phyloP scores from a whole-genome alignment of 2,797 vertebrate genomes.

The Mareca penelope region DNA sequence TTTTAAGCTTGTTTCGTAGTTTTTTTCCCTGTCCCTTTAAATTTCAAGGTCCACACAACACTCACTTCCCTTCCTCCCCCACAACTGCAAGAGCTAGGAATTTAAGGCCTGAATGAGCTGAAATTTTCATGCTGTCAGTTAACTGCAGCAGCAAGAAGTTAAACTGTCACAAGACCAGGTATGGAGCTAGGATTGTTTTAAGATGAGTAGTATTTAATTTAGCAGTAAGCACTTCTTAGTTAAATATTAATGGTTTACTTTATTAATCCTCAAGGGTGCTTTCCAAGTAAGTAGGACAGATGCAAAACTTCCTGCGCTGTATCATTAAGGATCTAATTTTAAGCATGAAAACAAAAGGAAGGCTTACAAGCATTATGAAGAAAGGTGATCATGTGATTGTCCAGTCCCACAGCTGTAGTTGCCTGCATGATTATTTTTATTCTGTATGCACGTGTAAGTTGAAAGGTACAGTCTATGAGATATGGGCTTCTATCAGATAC shows the following conservation, averaged over 20 bases:
- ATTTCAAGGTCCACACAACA: background rate
- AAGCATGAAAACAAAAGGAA: background rate
- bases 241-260: background rate
- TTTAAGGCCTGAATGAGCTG: background rate
- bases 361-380: fast-evolving
- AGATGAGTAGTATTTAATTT: background rate
- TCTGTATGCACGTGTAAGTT: background rate
- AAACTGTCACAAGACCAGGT: background rate
- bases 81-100: background rate
- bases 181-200: background rate
- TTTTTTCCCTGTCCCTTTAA: background rate
- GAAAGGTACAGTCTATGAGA: background rate
- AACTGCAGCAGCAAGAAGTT: background rate
- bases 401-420: background rate
- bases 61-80: background rate
- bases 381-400: background rate
- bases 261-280: background rate
- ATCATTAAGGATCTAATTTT: background rate
- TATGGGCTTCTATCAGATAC: background rate
- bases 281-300: background rate
- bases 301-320: background rate
- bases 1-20: background rate
- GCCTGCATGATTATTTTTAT: background rate
- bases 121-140: background rate
- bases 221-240: background rate